phyloP scores from a whole-genome alignment of 1,140 invertebrate genomes.

The Eufriesea mexicana region DNA sequence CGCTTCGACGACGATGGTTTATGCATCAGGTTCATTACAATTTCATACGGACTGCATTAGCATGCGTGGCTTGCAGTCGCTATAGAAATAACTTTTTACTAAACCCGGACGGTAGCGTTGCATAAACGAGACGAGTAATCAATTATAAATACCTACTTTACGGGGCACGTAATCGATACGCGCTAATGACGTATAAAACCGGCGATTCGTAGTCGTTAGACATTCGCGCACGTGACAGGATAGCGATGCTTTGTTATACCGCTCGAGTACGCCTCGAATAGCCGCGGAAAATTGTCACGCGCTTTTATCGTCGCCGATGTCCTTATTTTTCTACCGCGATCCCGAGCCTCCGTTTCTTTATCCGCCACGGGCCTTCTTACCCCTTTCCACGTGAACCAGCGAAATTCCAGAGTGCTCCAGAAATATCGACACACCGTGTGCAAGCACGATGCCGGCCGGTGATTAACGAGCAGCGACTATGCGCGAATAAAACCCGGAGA shows the following conservation, averaged over 20 bases:
- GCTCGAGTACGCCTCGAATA: background rate
- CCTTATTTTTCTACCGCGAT: too few relatives aligned
- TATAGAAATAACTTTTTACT: slow-evolving; percentile 28
- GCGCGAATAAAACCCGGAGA: too few relatives aligned
- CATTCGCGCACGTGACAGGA: background rate
- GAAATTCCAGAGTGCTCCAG: too few relatives aligned
- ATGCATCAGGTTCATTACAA: slow-evolving; percentile 12
- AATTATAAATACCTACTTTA: slow-evolving; percentile 34
- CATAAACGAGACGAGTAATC: slow-evolving; percentile 22
- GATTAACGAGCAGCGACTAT: too few relatives aligned
- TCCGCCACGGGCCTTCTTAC: background rate
- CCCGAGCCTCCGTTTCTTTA: background rate
- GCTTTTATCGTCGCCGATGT: too few relatives aligned
- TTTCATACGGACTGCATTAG: background rate
- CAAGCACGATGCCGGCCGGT: too few relatives aligned
- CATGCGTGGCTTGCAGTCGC: background rate
- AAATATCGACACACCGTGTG: too few relatives aligned
- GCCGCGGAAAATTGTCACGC: background rate
- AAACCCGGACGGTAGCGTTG: background rate
- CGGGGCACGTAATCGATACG: slow-evolving; percentile 14
- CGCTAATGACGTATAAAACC: background rate
- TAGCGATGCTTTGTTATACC: background rate
- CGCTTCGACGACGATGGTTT: background rate
- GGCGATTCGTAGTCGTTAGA: slow-evolving; percentile 12
- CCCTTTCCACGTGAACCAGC: too few relatives aligned